These are phyloP conservation scores for Oncorhynchus masou DNA, from an alignment of 2,113 vertebrate genomes.

Conservation along the genomic window DNA sequence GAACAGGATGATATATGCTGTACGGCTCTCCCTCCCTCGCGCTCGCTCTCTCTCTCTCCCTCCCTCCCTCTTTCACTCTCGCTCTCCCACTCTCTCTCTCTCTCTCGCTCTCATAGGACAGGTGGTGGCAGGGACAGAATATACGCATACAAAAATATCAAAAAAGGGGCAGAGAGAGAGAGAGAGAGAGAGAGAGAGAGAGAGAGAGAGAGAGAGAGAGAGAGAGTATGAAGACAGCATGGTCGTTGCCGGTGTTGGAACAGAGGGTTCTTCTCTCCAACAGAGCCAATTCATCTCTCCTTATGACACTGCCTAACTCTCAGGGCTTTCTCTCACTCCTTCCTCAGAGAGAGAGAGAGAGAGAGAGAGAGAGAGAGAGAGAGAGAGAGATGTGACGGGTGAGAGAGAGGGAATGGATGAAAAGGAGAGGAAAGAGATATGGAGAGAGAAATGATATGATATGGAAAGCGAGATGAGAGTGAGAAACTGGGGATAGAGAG, in stretches of 20 bases:
- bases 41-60: background rate
- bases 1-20: background rate
- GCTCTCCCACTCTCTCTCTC: background rate
- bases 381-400: background rate
- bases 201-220: background rate
- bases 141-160: background rate
- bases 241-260: background rate
- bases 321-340: conserved; percentile 26
- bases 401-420: background rate
- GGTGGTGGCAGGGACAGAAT: conserved; percentile 3
- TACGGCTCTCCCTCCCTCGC: background rate
- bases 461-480: background rate
- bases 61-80: background rate
- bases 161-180: background rate
- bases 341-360: background rate
- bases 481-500: no score
- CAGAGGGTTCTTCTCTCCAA: conserved; percentile 31
- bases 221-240: background rate
- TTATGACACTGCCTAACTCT: conserved; percentile 35
- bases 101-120: conserved; percentile 37
- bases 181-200: background rate
- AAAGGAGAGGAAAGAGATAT: background rate
- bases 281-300: conserved; percentile 48
- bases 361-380: background rate
- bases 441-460: no score